Percentiles rank a stretch among this genome's conserved stretches.
Evolutionary conservation across 2,797 vertebrate genomes (phyloP).

Genomic region (Malacoraja senta): DNA sequence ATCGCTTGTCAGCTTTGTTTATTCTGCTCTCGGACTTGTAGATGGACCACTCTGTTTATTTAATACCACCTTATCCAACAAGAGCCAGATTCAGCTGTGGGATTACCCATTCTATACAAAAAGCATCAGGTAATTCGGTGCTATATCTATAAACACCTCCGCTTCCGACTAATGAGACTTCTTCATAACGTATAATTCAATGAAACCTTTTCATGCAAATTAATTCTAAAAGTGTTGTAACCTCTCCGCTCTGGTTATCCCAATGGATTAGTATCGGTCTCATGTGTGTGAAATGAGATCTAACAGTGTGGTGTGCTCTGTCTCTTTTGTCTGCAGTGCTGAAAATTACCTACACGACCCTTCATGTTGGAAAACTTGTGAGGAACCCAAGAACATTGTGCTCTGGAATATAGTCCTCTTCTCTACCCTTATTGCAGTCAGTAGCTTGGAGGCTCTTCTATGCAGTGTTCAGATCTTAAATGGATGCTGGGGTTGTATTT

Average conservation of each 20-base stretch:
- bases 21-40: not conserved
- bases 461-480: not conserved
- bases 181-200: not conserved
- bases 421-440: not conserved
- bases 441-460: not conserved
- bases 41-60: constrained; percentile 8
- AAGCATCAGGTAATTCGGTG: not conserved
- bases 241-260: not conserved
- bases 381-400: constrained; percentile 9
- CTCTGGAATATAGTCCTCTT: not conserved
- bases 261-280: not conserved
- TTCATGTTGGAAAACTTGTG: not conserved
- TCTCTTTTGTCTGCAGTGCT: not conserved
- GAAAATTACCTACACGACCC: not conserved
- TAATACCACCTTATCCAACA: not conserved
- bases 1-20: not conserved
- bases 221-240: not conserved
- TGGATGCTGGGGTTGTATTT: not conserved
- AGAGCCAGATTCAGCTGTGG: not conserved
- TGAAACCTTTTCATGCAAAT: not conserved
- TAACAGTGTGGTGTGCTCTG: not conserved
- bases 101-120: not conserved
- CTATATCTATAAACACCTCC: not conserved
- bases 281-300: not conserved
- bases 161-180: not conserved